Percentiles rank a stretch among this genome's conserved stretches.
These are phyloP conservation scores for Lasioglossum pauxillum DNA, from an alignment of 2,888 invertebrate species.

Conservation along the genomic window DNA sequence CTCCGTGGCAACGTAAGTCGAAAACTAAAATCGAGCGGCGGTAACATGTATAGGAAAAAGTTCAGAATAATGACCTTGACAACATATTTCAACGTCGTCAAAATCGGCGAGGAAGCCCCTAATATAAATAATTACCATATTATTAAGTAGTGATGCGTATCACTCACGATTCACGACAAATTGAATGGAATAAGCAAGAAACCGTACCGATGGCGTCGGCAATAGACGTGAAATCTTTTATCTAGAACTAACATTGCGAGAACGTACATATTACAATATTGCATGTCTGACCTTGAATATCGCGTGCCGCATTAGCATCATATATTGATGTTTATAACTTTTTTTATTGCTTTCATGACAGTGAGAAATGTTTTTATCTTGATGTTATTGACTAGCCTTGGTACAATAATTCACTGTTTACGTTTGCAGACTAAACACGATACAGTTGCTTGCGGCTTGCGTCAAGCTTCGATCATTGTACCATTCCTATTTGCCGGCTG, in stretches of 20 bases:
- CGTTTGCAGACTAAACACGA: neutral
- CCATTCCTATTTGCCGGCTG: neutral
- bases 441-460: neutral
- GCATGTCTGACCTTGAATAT: slow-evolving; percentile 1
- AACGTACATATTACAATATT: neutral
- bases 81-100: too few species aligned
- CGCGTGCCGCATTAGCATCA: neutral
- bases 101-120: too few species aligned
- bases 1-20: too few species aligned
- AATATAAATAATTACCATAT: too few species aligned
- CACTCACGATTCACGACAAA: neutral
- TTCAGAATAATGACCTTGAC: too few species aligned
- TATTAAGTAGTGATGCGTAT: neutral
- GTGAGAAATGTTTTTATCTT: neutral
- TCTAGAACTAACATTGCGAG: neutral
- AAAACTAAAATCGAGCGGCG: too few species aligned
- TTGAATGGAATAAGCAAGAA: neutral
- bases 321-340: neutral
- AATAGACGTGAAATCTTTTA: neutral
- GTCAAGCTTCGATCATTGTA: neutral
- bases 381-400: neutral
- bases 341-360: slow-evolving; percentile 2
- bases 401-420: neutral
- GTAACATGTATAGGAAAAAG: too few species aligned
- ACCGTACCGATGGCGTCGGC: neutral